phyloP scores from a whole-genome alignment of 2,113 vertebrate genomes.

The Ceuthmochares aereus region DNA sequence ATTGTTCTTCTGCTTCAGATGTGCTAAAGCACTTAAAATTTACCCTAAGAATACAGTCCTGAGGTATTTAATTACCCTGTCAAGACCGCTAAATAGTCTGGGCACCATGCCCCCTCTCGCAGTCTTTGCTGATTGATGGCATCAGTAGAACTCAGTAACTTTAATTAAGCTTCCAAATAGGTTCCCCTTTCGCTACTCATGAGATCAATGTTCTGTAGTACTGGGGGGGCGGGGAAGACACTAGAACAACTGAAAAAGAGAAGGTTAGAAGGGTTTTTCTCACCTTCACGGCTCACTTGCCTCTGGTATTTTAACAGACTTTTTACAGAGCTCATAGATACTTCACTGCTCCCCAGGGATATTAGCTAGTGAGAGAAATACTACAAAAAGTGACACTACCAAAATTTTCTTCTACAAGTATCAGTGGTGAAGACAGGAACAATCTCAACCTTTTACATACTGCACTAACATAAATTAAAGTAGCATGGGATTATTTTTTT shows the following conservation, averaged over 20 bases:
- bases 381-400: neutral
- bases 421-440: neutral
- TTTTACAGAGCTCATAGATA: conserved; percentile 21
- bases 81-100: conserved; percentile 61
- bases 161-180: conserved; percentile 76
- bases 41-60: conserved; percentile 56
- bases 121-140: conserved; percentile 64
- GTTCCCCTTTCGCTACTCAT: conserved; percentile 54
- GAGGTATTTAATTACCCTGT: conserved; percentile 73
- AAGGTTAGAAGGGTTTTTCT: neutral
- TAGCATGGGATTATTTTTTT: neutral
- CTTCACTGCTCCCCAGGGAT: neutral
- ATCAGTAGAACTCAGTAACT: conserved; percentile 72
- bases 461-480: neutral
- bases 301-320: neutral
- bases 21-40: conserved; percentile 36
- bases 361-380: conserved; percentile 28
- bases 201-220: conserved; percentile 43
- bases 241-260: neutral
- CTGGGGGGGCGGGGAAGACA: no score
- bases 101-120: conserved; percentile 33
- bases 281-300: conserved; percentile 60
- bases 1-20: conserved; percentile 24
- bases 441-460: neutral
- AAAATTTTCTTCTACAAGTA: neutral